Base-by-base conservation (phyloP, 2,797 vertebrate species). In the Enteromius anoplus region DNA sequence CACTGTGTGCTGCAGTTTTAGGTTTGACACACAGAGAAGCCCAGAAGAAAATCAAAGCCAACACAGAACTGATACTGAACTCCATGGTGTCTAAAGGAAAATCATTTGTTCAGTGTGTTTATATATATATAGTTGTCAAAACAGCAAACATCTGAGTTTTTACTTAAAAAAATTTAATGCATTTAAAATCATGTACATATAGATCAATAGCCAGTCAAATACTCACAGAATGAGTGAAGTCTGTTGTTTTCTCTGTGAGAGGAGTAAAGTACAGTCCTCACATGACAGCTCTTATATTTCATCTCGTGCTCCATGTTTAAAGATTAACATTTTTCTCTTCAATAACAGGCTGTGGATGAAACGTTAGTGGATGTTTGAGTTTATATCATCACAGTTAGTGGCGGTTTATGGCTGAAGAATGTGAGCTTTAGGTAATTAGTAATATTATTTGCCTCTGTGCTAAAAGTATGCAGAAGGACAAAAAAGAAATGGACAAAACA, bases 241-340 rank as follows among this genome's bases (percentile, higher is more conserved):
- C 34, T 21, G 8, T 70, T 49, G 77, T 49, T 84, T 79, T 47
- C 49, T 60, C 37, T 66, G 66, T 84, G 75, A 89, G 53, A 72
- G 89, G 93, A 89, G 89, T 94, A 95, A 95, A 95, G 94, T 93
- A 87, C 93, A 93, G 81, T 62, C 60, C 89, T 93, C 94, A 95
- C 94, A 94, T 95, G 93, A 95, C 91, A 65, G 86, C 14, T 72
- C 64, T 80, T 90, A 89, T 66, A 86, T 87, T 84, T 84, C 84
- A 80, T 73, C 84, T 66, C 76, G 58, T 84, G 87, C 66, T 89
- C 81, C 78, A 84, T 86, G 89, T 92, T 94, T 95, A 95, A 95
- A 93, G 86, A 95, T 95, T 95, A 94, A 95, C 86, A 76, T 79
- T 78, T 82, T 49, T 40, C 34, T 26, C 79, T 65, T 84, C 58